Base-by-base conservation (phyloP, 2,113 vertebrate species). In the Tachysurus vachellii region DNA sequence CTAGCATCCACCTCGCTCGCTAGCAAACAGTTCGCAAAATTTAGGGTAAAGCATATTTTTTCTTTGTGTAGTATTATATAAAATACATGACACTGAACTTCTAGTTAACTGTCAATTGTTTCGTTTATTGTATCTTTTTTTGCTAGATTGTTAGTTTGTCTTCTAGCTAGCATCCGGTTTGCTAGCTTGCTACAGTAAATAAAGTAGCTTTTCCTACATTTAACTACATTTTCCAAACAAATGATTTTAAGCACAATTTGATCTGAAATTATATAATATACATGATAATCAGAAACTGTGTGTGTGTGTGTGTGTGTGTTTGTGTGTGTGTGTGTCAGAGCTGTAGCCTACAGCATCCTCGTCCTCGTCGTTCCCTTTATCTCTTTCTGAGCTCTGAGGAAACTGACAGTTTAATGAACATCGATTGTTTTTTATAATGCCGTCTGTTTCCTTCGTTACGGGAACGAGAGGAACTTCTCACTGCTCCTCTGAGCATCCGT, bases 351-450 rank as follows among this genome's bases (percentile, higher is more conserved):
- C 59, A 53, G 70, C 83, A 61, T 54, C 42, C 82, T 44, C 81
- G 86, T 57, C 80, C 85, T 75, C 88, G 89, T 84, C 85, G 36
- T 86, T 80, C 36, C 66, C n/a, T 81, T 85, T 36, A 59, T 81
- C 81, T 83, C 50, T 73, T 5, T 54, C 42, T 26, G 71, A 85
- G 85, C 9, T 42, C 42, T 26, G 71, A 85, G 82, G 80, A 62
- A 82, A 81, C 82, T 87, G 80, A 79, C 66, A 87, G 70, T 89
- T 88, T 90, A 89, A 90, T 87, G 89, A 88, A 87, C 89, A 89
- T 89, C 80, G 89, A 90, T 90, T 87, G 73, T 82, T 80, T 89
- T 85, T 88, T 85, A 36, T 71, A 59, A 85, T 87, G 85, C 50
- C 68, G 44, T 70, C 53, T 81, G 80, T 66, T 90, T 88, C 86